A percentile compares a stretch with the other conserved stretches of the same genome.
Evolutionary conservation across 2,797 vertebrate species (phyloP).

Genomic region (Anabacerthia variegaticeps): DNA sequence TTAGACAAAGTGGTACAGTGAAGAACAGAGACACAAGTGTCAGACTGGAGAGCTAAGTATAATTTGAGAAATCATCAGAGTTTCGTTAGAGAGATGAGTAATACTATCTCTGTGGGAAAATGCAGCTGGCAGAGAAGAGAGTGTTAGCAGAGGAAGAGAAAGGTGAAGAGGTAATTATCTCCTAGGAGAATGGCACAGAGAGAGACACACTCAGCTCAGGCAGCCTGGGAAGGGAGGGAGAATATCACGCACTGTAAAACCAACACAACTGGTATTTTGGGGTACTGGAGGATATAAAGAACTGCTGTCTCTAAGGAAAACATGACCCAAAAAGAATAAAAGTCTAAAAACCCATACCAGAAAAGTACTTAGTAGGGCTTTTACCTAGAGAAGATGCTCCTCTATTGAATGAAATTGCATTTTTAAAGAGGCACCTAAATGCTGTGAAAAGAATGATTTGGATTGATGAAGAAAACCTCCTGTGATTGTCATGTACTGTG

Average conservation of each 20-base stretch:
- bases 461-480: background rate
- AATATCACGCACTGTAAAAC: background rate
- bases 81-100: conserved; percentile 60
- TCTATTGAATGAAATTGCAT: background rate
- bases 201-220: background rate
- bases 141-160: conserved; percentile 38
- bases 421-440: background rate
- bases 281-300: background rate
- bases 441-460: background rate
- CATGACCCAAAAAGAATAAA: background rate
- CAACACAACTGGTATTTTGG: background rate
- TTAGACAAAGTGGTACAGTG: conserved; percentile 16
- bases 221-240: background rate
- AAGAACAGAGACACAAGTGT: conserved; percentile 14
- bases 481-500: background rate
- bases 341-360: rapidly evolving
- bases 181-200: conserved; percentile 37
- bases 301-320: background rate
- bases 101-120: conserved; percentile 61
- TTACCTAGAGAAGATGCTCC: background rate
- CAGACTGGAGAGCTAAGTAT: conserved; percentile 41
- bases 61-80: conserved; percentile 59
- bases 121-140: conserved; percentile 26
- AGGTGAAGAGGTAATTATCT: conserved; percentile 68
- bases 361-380: background rate